These are phyloP conservation scores for Harpalus rubripes DNA, from an alignment of 2,888 invertebrate species.

Conservation along the genomic window DNA sequence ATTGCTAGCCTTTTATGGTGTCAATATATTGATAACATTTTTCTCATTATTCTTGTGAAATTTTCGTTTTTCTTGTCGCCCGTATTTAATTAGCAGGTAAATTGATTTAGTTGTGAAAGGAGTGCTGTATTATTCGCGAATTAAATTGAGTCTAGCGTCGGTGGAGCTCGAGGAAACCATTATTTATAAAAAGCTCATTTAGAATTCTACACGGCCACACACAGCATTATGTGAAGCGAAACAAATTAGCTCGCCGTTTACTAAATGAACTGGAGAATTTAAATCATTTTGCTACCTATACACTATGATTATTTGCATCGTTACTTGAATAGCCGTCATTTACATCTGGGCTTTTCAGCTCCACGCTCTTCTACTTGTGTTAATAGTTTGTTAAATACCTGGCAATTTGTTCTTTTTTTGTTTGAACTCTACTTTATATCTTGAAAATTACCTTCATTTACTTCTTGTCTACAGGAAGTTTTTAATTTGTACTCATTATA, in stretches of 20 bases:
- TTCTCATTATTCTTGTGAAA: constrained; percentile 1
- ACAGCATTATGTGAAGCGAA: constrained; percentile 51
- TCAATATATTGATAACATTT: not conserved
- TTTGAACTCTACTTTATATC: not conserved
- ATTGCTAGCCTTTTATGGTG: not conserved
- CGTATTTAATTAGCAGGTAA: constrained; percentile 54
- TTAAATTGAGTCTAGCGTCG: constrained; percentile 45
- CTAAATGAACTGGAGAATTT: constrained; percentile 58
- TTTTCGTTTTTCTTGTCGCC: not conserved
- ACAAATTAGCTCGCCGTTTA: constrained; percentile 59
- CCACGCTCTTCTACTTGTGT: constrained; percentile 10
- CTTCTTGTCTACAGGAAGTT: not conserved
- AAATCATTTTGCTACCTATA: constrained; percentile 48
- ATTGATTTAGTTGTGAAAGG: constrained; percentile 39
- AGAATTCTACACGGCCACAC: constrained; percentile 53
- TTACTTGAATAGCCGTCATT: constrained; percentile 23
- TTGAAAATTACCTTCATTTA: not conserved
- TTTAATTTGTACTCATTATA: not conserved
- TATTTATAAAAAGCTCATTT: constrained; percentile 61
- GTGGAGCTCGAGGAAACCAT: constrained; percentile 53
- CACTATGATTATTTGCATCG: constrained; percentile 45
- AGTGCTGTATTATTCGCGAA: constrained; percentile 56
- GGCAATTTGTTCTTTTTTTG: not conserved
- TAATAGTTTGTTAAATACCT: constrained; percentile 23
- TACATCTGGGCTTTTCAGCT: constrained; percentile 6